A percentile compares a stretch with the other conserved stretches of the same genome.
Conservation (phyloP, 1,140 invertebrate species). For the Araneus ventricosus region DNA sequence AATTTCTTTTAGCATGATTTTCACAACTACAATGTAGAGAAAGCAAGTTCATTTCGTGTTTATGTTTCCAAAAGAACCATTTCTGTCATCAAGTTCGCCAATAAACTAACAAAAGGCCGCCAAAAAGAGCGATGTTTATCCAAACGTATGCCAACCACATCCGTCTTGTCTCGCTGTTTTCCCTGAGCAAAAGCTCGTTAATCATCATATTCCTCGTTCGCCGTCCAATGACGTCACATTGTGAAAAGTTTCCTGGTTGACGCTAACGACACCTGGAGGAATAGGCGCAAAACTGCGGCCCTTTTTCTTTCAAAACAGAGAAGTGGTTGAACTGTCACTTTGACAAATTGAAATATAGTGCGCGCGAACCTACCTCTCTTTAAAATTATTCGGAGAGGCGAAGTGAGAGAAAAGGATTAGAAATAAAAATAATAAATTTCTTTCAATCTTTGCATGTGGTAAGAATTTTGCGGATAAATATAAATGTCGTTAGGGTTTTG, state of each 20-base stretch:
- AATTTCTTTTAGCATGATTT: not conserved
- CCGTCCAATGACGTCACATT: constrained; percentile 73
- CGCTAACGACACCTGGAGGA: constrained; percentile 75
- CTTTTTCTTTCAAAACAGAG: constrained; percentile 70
- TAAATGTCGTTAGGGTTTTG: not conserved
- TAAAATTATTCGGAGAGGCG: constrained; percentile 47
- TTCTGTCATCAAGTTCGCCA: not conserved
- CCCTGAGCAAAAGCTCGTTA: constrained; percentile 71
- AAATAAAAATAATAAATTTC: constrained; percentile 46
- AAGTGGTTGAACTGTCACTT: constrained; percentile 73
- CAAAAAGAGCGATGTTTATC: constrained; percentile 50
- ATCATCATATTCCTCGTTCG: constrained; percentile 73
- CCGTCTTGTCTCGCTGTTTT: constrained; percentile 44
- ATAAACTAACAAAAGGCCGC: not conserved
- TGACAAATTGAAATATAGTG: constrained; percentile 75
- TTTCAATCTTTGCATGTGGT: not conserved
- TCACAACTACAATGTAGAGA: not conserved
- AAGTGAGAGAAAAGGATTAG: constrained; percentile 36
- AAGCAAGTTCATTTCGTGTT: not conserved
- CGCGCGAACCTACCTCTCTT: not conserved
- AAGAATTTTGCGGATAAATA: not conserved
- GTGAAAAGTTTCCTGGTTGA: constrained; percentile 75
- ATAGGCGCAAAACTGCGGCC: constrained; percentile 69
- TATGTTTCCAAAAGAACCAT: not conserved
- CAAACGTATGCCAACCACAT: not conserved